Percentiles rank a stretch among this genome's conserved stretches.
These are phyloP conservation scores for Pedicia rivosa DNA, from an alignment of 2,888 invertebrate species.

Conservation along the genomic window DNA sequence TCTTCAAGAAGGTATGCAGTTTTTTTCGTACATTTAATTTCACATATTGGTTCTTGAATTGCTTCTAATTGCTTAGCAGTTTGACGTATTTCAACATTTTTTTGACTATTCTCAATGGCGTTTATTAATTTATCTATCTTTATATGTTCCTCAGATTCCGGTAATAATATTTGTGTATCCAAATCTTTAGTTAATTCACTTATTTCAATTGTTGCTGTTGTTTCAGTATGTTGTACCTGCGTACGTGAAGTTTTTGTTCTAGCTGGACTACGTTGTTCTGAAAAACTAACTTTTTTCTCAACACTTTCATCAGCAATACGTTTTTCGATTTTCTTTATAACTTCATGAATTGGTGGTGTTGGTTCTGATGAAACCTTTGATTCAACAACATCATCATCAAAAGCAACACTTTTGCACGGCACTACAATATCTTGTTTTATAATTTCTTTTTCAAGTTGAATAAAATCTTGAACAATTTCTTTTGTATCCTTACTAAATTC, in stretches of 20 bases:
- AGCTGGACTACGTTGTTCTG: conserved; percentile 6
- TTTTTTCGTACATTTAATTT: conserved; percentile 11
- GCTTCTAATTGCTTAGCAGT: conserved; percentile 7
- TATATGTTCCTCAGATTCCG: neutral
- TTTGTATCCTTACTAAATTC: conserved; percentile 2
- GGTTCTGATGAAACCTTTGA: conserved; percentile 9
- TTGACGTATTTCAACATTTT: conserved; percentile 1
- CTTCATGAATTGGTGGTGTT: conserved; percentile 21
- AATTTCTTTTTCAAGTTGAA: conserved; percentile 13
- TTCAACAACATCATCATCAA: neutral
- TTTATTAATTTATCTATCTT: conserved; percentile 3
- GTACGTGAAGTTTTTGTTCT: too few species aligned
- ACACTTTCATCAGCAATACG: conserved; percentile 17
- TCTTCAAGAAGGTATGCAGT: conserved; percentile 12
- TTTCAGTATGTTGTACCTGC: too few species aligned
- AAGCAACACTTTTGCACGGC: too few species aligned
- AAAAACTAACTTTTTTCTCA: conserved; percentile 1
- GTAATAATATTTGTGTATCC: conserved; percentile 11
- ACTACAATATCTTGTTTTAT: conserved; percentile 10
- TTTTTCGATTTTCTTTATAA: conserved; percentile 22
- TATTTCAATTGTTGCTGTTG: neutral
- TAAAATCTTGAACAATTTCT: conserved; percentile 9
- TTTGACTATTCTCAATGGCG: conserved; percentile 2
- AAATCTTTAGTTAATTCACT: conserved; percentile 11
- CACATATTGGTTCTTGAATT: conserved; percentile 13